Evolutionary conservation across 2,113 vertebrate species (phyloP), one percentile per base, ranked within the genome.

Genomic region (Leptobrachium leishanense): DNA sequence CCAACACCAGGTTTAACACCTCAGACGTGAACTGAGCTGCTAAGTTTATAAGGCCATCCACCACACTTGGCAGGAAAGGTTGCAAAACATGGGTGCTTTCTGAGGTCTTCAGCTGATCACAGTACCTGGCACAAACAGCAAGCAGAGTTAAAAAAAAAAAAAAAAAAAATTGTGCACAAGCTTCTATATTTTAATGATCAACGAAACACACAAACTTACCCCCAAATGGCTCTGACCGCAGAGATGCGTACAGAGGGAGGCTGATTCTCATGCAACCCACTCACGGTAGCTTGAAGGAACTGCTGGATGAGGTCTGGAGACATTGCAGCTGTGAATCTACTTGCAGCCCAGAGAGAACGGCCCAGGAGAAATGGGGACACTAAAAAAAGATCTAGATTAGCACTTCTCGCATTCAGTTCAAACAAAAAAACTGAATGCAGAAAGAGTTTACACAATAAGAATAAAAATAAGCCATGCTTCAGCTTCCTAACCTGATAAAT

Each of bases 251-350:
- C 97, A 0, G 98, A 98, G 2, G 97, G 96, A 1, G 96, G 95
- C 67, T 99, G 98, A 53, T 91, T 95, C 83, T 97, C 96, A 0
- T 99, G 97, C 2, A 99, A 90, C 8, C 97, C 98, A 69, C 96
- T 98, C 76, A 99, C 98, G 0, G 98, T 99, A 62, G 97, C 97
- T 82, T 99, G 97, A 6, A 99, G 92, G 85, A 99, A 99, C 90
- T 99, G 98, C 89, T 98, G 97, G 87, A 99, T 98, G 82, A 99
- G 91, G 63, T 98, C 98, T 2, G 98, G 96, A 57, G 96, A 96
- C 98, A 99, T 99, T 31, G 96, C 96, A 13, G 96, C 94, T 0
- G 97, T 98, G 82, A 99, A 99, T 1, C 98, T 94, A 85, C 96
- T 98, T 88, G 97, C 98, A 0, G 97, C 97, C 98, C 98, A 99